Evolutionary conservation across 2,888 invertebrate genomes (phyloP).

Genomic region (Schizaphis graminum): DNA sequence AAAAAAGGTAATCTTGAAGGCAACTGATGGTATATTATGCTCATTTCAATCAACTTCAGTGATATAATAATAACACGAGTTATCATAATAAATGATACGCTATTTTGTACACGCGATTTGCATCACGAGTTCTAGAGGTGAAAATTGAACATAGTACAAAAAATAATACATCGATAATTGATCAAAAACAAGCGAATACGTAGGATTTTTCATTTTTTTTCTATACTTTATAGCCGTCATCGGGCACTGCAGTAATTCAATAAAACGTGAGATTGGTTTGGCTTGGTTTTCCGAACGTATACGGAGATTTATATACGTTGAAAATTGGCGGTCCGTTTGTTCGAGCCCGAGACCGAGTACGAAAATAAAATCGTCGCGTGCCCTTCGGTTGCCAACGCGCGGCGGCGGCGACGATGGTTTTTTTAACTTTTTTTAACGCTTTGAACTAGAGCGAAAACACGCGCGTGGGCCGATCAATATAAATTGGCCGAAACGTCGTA

Average conservation of each 20-base stretch:
- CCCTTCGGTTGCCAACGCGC: conserved; percentile 10
- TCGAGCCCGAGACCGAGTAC: conserved; percentile 4
- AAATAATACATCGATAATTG: background rate
- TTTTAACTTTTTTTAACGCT: background rate
- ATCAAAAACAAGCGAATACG: background rate
- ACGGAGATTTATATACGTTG: background rate
- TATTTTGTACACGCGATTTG: too few species aligned
- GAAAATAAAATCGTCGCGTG: conserved; percentile 40
- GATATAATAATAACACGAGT: too few species aligned
- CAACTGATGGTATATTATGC: too few species aligned
- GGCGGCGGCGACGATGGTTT: background rate
- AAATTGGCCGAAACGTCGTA: conserved; percentile 30
- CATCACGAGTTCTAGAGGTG: background rate
- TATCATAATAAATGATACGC: too few species aligned
- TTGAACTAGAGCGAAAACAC: conserved; percentile 10
- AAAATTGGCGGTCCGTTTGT: conserved; percentile 1
- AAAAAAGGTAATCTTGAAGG: too few species aligned
- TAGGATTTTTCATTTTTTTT: background rate
- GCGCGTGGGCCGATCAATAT: conserved; percentile 30
- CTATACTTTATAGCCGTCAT: background rate
- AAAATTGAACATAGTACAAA: background rate
- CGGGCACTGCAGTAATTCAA: background rate
- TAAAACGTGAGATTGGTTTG: conserved; percentile 3
- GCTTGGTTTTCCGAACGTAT: background rate
- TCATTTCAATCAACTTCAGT: too few species aligned